A percentile compares a stretch with the other conserved stretches of the same genome.
These are phyloP conservation scores for Lochmaea crataegi DNA, from an alignment of 2,888 invertebrate species.

Conservation along the genomic window DNA sequence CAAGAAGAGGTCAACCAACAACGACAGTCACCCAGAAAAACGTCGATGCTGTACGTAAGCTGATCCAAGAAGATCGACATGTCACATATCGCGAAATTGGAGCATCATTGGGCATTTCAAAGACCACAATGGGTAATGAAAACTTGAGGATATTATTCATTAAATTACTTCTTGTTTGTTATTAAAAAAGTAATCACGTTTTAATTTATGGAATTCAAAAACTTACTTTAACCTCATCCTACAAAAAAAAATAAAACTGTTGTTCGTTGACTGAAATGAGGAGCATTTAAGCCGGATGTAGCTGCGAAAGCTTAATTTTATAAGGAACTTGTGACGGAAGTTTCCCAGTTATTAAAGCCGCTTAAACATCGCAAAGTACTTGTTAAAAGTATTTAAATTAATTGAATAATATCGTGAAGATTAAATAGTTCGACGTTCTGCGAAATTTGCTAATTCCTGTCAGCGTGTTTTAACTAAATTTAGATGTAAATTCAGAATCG, in stretches of 20 bases:
- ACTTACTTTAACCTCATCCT: not conserved
- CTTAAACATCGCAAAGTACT: conserved; percentile 42
- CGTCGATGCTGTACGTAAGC: too few species aligned
- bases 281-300: conserved; percentile 9
- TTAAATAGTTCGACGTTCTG: conserved; percentile 34
- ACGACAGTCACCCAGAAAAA: too few species aligned
- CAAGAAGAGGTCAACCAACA: too few species aligned
- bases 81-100: too few species aligned
- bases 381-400: conserved; percentile 45
- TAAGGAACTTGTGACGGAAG: conserved; percentile 40
- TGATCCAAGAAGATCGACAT: too few species aligned
- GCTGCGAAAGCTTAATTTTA: conserved; percentile 33
- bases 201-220: not conserved
- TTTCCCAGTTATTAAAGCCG: conserved; percentile 42
- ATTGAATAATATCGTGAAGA: conserved; percentile 41
- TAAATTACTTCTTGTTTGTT: too few species aligned
- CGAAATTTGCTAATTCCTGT: conserved; percentile 34
- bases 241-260: not conserved
- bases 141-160: too few species aligned
- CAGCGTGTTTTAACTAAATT: conserved; percentile 35
- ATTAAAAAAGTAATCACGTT: too few species aligned
- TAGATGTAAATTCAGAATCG: conserved; percentile 28
- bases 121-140: too few species aligned
- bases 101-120: too few species aligned
- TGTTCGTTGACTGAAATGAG: conserved; percentile 15